Conservation (phyloP, 2,797 vertebrate species). For the Gila robusta region DNA sequence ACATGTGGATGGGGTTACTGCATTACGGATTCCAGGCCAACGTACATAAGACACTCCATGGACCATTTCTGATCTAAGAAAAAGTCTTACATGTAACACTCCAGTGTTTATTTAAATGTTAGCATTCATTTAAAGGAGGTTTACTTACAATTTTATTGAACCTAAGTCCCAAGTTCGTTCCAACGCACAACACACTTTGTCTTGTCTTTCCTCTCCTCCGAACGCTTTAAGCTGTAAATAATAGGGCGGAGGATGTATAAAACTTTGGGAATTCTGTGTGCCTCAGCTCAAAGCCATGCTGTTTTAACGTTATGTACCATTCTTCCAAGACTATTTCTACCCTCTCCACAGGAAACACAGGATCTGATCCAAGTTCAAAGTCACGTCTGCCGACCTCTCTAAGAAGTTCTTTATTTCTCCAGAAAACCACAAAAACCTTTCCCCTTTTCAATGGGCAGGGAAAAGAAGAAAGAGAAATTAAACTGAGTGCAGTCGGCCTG, state of each 20-base stretch:
- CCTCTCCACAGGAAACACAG: constrained; percentile 90
- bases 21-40: constrained; percentile 14
- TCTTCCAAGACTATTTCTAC: constrained; percentile 84
- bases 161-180: constrained; percentile 63
- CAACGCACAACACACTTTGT: constrained; percentile 58
- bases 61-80: constrained; percentile 20
- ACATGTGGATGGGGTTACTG: background rate
- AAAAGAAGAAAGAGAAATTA: constrained; percentile 49
- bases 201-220: constrained; percentile 58
- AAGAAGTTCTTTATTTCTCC: constrained; percentile 91
- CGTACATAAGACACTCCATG: background rate
- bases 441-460: constrained; percentile 51
- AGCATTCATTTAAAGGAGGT: constrained; percentile 68
- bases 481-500: constrained; percentile 51
- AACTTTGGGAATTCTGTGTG: constrained; percentile 69
- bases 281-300: constrained; percentile 74
- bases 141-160: constrained; percentile 78
- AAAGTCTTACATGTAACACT: constrained; percentile 27
- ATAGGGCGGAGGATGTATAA: constrained; percentile 65
- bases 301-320: constrained; percentile 78
- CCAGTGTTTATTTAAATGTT: constrained; percentile 57
- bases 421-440: constrained; percentile 81
- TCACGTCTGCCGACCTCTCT: constrained; percentile 88
- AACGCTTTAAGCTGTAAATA: constrained; percentile 61
- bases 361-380: constrained; percentile 99